Conservation (phyloP, 23 tunicate species). For the Diplosoma virens region DNA sequence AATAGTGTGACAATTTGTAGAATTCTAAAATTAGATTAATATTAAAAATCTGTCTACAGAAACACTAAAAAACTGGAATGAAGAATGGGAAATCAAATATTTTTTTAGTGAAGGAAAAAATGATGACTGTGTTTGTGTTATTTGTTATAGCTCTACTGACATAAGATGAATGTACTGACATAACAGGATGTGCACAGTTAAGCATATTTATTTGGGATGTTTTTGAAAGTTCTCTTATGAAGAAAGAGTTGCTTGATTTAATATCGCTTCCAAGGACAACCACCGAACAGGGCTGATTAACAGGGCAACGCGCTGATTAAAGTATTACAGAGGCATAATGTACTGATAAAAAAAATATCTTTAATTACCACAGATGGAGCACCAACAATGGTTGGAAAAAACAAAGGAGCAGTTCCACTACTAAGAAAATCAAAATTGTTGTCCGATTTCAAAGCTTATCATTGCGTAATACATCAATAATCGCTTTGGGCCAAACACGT, state of each 20-base stretch:
- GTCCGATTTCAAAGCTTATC: not conserved
- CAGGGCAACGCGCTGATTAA: not conserved
- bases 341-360: conserved; percentile 17
- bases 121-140: too few relatives aligned
- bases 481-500: not conserved
- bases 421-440: not conserved
- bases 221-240: conserved; percentile 21
- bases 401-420: conserved; percentile 9
- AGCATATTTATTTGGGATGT: conserved; percentile 11
- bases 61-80: too few relatives aligned
- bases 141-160: too few relatives aligned
- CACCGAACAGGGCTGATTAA: not conserved
- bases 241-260: conserved; percentile 20
- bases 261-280: conserved; percentile 15
- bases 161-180: conserved; percentile 19
- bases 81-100: too few relatives aligned
- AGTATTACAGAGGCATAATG: conserved; percentile 9
- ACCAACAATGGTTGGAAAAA: not conserved
- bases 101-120: too few relatives aligned
- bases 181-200: conserved; percentile 11
- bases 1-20: too few relatives aligned
- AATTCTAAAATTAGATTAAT: too few relatives aligned
- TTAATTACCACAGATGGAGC: conserved; percentile 1
- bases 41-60: too few relatives aligned
- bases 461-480: not conserved